Base-by-base conservation (phyloP, 2,888 invertebrate species). In the Stictocephala bisonia region DNA sequence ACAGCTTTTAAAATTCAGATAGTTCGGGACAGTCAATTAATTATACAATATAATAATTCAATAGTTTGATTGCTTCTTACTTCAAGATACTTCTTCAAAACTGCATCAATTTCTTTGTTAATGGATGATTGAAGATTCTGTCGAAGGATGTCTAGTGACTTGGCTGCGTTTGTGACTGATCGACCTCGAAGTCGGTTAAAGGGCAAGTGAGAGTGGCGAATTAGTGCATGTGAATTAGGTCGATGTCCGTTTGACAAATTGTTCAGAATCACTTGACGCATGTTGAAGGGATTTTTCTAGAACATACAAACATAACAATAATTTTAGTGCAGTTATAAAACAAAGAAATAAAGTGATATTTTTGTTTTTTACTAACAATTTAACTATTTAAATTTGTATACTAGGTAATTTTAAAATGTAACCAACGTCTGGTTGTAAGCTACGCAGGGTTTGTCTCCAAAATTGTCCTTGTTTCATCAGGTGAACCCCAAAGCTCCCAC, bases 61-160 rank as follows among this genome's bases (percentile, higher is more conserved):
- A 44, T 44, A 2, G n/a, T 44, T 44, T 15, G 18, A 44, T 26
- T 44, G 56, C 31, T 11, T 76, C 83, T 80, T 82, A 92, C 93
- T 84, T 93, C 91, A 74, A 93, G 85, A 84, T 93, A 93, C 81
- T 91, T 91, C 80, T 90, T 90, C 74, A 94, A 89, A 64, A 93
- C 89, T 83, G 88, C 88, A 84, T 92, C 90, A 80, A 93, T 91
- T 81, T 93, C 93, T 81, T 90, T 89, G 79, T 93, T 93, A 41
- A 93, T 91, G 58, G 89, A 89, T 75, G 89, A 89, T 84, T 93
- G 94, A 81, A 94, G 85, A 78, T 92, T 93, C 83, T 91, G 91
- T 60, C 93, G 83, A 51, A 93, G 83, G 80, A 93, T 86, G 81
- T 93, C 93, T 75, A 93, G 83, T 0, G 93, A 92, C 82, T 91